phyloP scores from a whole-genome alignment of 2,113 vertebrate genomes.

The Galeopterus variegatus region DNA sequence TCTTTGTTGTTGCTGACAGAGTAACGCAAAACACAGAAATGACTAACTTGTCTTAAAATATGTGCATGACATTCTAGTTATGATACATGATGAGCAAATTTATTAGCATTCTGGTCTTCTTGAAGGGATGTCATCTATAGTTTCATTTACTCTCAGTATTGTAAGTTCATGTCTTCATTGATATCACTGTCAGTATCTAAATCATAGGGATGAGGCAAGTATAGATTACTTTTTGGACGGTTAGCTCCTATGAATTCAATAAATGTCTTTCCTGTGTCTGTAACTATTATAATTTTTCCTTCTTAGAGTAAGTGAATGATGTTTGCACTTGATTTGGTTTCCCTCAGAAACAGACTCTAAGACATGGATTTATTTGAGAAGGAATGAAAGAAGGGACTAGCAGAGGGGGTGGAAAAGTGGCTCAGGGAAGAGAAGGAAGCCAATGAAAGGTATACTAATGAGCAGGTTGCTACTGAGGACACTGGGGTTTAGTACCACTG shows the following conservation, averaged over 20 bases:
- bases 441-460: not conserved
- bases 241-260: not conserved
- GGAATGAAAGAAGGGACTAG: no score
- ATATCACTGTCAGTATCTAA: not conserved
- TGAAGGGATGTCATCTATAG: not conserved
- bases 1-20: conserved; percentile 39
- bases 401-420: not conserved
- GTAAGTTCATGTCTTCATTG: not conserved
- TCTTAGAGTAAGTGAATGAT: not conserved
- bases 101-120: not conserved
- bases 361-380: not conserved
- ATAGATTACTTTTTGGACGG: not conserved
- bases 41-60: conserved; percentile 46
- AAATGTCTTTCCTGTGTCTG: not conserved
- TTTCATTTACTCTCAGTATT: not conserved
- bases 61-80: not conserved
- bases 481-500: not conserved
- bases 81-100: not conserved
- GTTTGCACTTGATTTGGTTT: not conserved
- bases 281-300: not conserved
- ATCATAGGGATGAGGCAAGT: not conserved
- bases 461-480: not conserved
- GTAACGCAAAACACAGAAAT: not conserved
- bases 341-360: not conserved
- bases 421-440: not conserved